A percentile compares a stretch with the other conserved stretches of the same genome.
These are phyloP conservation scores for Microcebus lehilahytsara DNA, from an alignment of 2,113 vertebrate genomes.

Conservation along the genomic window DNA sequence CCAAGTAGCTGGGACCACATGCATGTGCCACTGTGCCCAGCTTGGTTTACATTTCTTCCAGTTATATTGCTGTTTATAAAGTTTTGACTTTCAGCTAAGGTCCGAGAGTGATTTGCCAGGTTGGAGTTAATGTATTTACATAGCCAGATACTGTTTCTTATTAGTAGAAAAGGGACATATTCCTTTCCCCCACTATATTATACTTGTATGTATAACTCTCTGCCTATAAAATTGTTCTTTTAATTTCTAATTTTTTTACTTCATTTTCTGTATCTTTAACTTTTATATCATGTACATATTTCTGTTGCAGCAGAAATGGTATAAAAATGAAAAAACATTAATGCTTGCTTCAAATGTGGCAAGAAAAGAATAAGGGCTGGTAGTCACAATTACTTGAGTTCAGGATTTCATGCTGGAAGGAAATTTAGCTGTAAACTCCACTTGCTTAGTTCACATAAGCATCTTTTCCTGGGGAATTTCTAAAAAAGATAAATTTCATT, in stretches of 20 bases:
- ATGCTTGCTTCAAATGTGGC: neutral
- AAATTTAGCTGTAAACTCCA: slow-evolving; percentile 2
- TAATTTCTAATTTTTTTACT: slow-evolving; percentile 24
- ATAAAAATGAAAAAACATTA: slow-evolving; percentile 28
- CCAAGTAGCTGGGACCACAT: too few species aligned
- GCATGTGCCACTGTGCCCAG: too few species aligned
- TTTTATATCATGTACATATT: neutral
- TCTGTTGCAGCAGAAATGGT: slow-evolving; percentile 35
- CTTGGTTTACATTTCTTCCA: slow-evolving; percentile 17
- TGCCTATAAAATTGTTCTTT: slow-evolving; percentile 1
- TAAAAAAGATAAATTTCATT: slow-evolving; percentile 16
- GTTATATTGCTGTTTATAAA: neutral
- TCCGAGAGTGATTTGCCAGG: neutral
- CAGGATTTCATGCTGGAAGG: neutral
- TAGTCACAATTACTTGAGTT: neutral
- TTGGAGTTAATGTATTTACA: slow-evolving; percentile 6
- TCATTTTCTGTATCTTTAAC: slow-evolving; percentile 31
- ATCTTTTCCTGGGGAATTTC: slow-evolving; percentile 19
- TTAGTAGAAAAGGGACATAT: slow-evolving; percentile 4
- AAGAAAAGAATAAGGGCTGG: neutral
- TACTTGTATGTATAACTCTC: neutral
- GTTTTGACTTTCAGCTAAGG: slow-evolving; percentile 19
- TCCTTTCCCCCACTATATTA: neutral
- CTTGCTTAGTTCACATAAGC: slow-evolving; percentile 12
- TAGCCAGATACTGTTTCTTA: neutral